Base-by-base conservation (phyloP, 1,140 invertebrate genomes). In the Drosophila tropicalis region DNA sequence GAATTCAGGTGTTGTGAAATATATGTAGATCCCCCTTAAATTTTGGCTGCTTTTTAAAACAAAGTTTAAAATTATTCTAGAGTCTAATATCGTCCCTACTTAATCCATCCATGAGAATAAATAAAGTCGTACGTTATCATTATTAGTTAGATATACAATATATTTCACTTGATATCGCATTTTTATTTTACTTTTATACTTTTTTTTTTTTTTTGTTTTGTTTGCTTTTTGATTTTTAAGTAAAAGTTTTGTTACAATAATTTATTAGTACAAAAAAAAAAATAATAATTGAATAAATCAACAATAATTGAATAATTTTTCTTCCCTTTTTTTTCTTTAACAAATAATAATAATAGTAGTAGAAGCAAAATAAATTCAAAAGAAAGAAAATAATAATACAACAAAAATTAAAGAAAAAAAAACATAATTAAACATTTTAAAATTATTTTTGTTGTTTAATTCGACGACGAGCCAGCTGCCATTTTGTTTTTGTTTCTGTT, bases 261-360 rank as follows among this genome's bases (percentile, higher is more conserved):
- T 57, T 70, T 70, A 86, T 82, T 83, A 87, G 83, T 76, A 89
- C 22, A 25, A 25, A 25, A 74, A 87, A 87, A 84, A 80, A 81
- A 81, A 81, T 22, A 60, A 64, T 65, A 51, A 64, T 25, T 69
- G 34, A 12, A 69, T 72, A 72, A 73, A 68, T 84, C 80, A 87
- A 87, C 83, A 87, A 87, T 87, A 83, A 87, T 79, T 87, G 82
- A 75, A 87, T 82, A 86, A 68, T 79, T 81, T 85, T 79, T 77
- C 67, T 51, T 10, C 17, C 22, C 10, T 51, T 51, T 71, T 73
- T 70, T 66, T 81, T 86, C 71, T 81, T 86, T 81, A 86, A 86
- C 82, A 86, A 86, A 86, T 79, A 77, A 77, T 85, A 36, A 29
- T 29, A 29, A 29, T 29, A 80, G 84, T 85, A 81, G 79, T 84